These are phyloP conservation scores for Gonioctena quinquepunctata DNA, from an alignment of 1,140 invertebrate genomes.

Conservation along the genomic window DNA sequence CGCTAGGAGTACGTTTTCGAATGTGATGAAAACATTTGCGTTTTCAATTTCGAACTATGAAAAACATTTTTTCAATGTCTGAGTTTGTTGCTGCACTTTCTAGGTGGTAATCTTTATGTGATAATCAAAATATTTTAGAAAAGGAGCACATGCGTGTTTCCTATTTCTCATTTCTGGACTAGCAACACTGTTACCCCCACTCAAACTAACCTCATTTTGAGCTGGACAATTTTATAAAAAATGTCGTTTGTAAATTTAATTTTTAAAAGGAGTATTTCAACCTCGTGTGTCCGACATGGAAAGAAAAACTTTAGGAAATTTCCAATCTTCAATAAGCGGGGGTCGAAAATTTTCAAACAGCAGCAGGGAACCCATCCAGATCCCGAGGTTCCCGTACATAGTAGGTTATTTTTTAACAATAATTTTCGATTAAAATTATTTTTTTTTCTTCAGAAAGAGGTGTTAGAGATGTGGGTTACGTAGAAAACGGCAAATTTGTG, in stretches of 20 bases:
- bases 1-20: too few relatives aligned
- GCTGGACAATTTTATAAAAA: too few relatives aligned
- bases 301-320: conserved; percentile 84
- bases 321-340: conserved; percentile 71
- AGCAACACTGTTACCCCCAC: too few relatives aligned
- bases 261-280: conserved; percentile 62
- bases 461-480: conserved; percentile 65
- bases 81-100: too few relatives aligned
- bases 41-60: too few relatives aligned
- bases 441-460: conserved; percentile 63
- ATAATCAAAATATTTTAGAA: too few relatives aligned
- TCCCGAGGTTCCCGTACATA: conserved; percentile 66
- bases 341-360: conserved; percentile 68
- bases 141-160: too few relatives aligned
- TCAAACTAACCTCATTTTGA: too few relatives aligned
- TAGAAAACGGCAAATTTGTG: conserved; percentile 62
- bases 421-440: conserved; percentile 12
- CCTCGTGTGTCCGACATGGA: conserved; percentile 62
- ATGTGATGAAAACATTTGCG: too few relatives aligned
- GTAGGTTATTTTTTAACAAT: conserved; percentile 52
- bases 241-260: conserved; percentile 44
- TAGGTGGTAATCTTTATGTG: too few relatives aligned
- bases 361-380: conserved; percentile 61
- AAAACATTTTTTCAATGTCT: too few relatives aligned
- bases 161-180: too few relatives aligned